phyloP scores from a whole-genome alignment of 2,113 vertebrate genomes.

The Daphoenositta chrysoptera region DNA sequence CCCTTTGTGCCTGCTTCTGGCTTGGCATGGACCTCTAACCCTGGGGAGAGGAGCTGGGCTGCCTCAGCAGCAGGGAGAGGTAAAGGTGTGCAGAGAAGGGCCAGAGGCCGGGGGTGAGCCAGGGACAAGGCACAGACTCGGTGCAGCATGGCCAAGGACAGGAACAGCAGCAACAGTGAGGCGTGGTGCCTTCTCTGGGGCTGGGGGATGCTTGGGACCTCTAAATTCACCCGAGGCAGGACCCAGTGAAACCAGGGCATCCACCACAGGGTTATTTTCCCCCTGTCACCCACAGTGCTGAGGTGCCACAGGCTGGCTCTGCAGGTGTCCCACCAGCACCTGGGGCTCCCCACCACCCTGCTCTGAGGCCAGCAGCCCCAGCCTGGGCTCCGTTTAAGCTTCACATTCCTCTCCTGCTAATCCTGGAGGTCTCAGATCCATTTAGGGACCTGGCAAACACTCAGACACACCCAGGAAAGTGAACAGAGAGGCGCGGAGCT shows the following conservation, averaged over 20 bases:
- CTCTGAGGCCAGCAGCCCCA: neutral
- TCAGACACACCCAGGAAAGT: neutral
- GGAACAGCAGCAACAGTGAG: neutral
- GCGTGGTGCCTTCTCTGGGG: neutral
- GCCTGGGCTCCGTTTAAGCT: neutral
- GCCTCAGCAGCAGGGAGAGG: neutral
- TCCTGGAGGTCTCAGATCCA: neutral
- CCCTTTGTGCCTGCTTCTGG: neutral
- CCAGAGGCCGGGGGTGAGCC: neutral
- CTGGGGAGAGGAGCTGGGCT: neutral
- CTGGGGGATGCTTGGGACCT: neutral
- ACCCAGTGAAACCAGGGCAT: neutral
- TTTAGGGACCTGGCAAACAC: neutral
- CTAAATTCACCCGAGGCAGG: neutral
- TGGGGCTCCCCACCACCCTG: rapidly evolving
- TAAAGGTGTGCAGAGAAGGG: neutral
- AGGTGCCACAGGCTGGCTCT: neutral
- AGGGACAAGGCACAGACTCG: neutral
- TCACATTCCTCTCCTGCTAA: neutral
- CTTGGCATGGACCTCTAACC: neutral
- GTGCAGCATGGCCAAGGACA: neutral
- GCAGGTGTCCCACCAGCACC: neutral
- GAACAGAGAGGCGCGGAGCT: neutral
- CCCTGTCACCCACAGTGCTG: neutral
- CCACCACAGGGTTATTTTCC: neutral